Base-by-base conservation (phyloP, 35 echinoderm and acorn worm genomes). In the Holothuria glaberrima region DNA sequence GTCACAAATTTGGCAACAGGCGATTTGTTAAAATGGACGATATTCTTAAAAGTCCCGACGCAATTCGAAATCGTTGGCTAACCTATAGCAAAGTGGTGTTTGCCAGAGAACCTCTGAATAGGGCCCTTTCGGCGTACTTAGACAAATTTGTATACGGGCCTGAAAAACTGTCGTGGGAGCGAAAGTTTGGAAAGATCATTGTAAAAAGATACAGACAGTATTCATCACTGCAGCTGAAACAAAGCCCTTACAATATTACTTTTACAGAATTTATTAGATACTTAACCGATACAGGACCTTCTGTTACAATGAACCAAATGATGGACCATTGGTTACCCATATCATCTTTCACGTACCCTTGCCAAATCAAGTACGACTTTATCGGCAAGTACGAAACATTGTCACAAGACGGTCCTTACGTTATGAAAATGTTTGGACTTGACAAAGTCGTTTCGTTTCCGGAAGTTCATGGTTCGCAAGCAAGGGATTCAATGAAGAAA, bases 311-410 rank as follows among this genome's bases (percentile, higher is more conserved):
- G 74, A 78, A 19, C 20, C 74, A 78, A 25, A 48, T 48, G 41
- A 25, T 9, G 62, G 84, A 87, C 32, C 84, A 87, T 71, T 87
- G 84, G 84, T 48, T 87, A 68, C 84, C 84, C 19, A 67, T 67
- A 13, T 67, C 59, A 36, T 70, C 84, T 2, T 87, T 87, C 63
- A 87, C 84, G 4, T 38, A 63, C 65, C 84, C 84, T 67, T 87
- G 84, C 68, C 58, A 26, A 68, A 9, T 87, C n/a, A 48, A 68
- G 31, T 87, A 66, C 36, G 62, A 64, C 36, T 87, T 52, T 48
- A 78, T 78, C 74, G 74, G 74, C 14, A 78, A 78, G 22, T 78
- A 78, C 74, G 74, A 78, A 48, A 78, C 74, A 35, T 48, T 78
- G 6, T 38, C 74, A 26, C 38, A 78, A 12, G 74, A 78, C 38